These are phyloP conservation scores for Steinernema scapterisci DNA, from an alignment of 2,888 invertebrate genomes.

Conservation along the genomic window DNA sequence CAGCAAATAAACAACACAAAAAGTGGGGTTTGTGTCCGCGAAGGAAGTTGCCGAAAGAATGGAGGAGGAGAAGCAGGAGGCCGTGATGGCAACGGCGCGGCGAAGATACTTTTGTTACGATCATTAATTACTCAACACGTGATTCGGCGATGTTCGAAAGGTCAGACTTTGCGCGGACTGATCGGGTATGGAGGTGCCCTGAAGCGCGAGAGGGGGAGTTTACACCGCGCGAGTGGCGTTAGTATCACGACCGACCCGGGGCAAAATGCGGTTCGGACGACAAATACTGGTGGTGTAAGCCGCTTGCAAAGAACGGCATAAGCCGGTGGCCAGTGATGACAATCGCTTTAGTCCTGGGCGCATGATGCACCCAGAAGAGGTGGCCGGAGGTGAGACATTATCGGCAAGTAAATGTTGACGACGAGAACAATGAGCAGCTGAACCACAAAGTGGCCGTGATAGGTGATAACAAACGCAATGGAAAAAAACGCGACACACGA, in stretches of 20 bases:
- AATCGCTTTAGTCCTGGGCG: no score
- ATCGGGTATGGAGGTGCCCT: conserved; percentile 16
- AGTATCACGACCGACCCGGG: conserved; percentile 1
- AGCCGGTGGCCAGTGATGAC: not conserved
- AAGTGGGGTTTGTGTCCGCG: not conserved
- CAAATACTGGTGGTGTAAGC: not conserved
- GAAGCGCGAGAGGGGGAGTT: not conserved
- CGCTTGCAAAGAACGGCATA: conserved; percentile 10
- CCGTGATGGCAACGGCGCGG: not conserved
- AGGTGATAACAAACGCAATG: conserved; percentile 7
- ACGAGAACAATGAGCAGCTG: not conserved
- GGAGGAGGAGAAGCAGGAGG: not conserved
- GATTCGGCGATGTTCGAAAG: not conserved
- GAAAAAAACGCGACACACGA: not conserved
- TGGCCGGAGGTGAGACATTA: no score
- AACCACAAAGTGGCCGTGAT: not conserved
- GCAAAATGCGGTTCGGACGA: conserved; percentile 26
- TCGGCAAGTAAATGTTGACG: no score
- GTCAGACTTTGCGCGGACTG: conserved; percentile 8
- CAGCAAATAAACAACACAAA: not conserved
- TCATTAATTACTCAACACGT: conserved; percentile 11
- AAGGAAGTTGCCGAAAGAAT: not conserved
- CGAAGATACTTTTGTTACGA: not conserved
- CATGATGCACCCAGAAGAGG: no score
- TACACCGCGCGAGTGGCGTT: conserved; percentile 13